Conservation (phyloP, 2,888 invertebrate genomes). For the Habrosyne pyritoides region DNA sequence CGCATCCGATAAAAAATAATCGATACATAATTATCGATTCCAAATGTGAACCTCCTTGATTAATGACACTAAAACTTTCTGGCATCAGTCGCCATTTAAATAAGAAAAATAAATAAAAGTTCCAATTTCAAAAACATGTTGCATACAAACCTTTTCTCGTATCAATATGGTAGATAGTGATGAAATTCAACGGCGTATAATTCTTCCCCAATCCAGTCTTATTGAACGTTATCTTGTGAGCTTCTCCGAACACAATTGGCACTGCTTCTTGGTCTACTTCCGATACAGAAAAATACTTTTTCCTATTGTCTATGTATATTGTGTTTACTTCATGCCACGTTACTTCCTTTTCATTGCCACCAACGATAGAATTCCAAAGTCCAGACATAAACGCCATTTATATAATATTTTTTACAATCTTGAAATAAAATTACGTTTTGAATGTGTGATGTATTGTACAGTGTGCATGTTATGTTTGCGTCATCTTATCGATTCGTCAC, state of each 20-base stretch:
- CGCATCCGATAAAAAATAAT: too few species aligned
- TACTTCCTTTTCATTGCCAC: conserved; percentile 66
- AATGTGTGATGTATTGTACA: conserved; percentile 34
- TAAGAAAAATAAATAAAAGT: background rate
- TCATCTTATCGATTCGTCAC: background rate
- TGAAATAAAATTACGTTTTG: conserved; percentile 33
- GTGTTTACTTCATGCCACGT: conserved; percentile 73
- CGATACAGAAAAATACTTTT: conserved; percentile 87
- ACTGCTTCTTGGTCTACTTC: conserved; percentile 84
- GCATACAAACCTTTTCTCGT: conserved; percentile 86
- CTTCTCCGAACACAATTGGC: conserved; percentile 84
- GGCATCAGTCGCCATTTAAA: too few species aligned
- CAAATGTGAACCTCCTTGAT: too few species aligned
- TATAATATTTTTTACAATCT: conserved; percentile 41
- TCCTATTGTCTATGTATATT: conserved; percentile 79
- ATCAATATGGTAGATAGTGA: conserved; percentile 85
- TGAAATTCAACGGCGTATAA: conserved; percentile 84
- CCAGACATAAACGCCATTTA: conserved; percentile 81
- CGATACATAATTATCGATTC: too few species aligned
- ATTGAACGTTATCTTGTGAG: conserved; percentile 75
- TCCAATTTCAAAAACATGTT: background rate
- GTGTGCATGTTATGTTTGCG: conserved; percentile 21
- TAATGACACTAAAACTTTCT: too few species aligned
- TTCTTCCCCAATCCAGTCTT: conserved; percentile 78
- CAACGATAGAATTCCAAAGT: conserved; percentile 78